Conservation (phyloP, 1,140 invertebrate genomes). For the Chymomyza costata region DNA sequence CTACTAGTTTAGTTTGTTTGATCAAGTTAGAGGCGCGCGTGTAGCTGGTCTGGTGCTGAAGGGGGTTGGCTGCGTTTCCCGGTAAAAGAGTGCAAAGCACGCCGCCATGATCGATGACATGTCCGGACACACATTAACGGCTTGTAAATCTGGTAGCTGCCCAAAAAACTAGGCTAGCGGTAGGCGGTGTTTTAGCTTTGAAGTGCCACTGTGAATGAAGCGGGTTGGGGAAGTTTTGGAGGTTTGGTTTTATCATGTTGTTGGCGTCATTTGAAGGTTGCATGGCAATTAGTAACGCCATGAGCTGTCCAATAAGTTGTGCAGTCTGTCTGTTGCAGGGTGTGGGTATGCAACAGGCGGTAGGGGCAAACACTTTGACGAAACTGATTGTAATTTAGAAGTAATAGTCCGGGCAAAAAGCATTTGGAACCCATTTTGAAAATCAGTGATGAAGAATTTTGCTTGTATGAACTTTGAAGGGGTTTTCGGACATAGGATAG, state of each 20-base stretch:
- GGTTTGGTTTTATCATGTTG: too few species aligned
- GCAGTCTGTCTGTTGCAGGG: too few species aligned
- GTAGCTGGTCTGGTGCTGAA: too few species aligned
- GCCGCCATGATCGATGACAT: conserved; percentile 70
- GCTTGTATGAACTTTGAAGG: too few species aligned
- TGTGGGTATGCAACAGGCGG: not conserved
- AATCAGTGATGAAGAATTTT: too few species aligned
- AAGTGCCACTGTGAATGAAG: conserved; percentile 19
- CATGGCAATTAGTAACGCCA: conserved; percentile 61
- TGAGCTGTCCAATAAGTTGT: too few species aligned
- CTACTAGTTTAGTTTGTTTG: conserved; percentile 65
- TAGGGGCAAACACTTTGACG: too few species aligned
- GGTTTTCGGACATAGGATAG: too few species aligned
- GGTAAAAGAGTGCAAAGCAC: conserved; percentile 47
- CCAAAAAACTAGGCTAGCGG: conserved; percentile 37
- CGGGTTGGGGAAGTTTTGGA: conserved; percentile 13
- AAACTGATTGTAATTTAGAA: too few species aligned
- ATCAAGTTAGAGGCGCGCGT: conserved; percentile 69
- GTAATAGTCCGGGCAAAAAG: too few species aligned
- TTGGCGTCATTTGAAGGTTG: conserved; percentile 64
- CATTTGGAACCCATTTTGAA: too few species aligned
- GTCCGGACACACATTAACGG: conserved; percentile 63
- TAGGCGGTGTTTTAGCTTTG: conserved; percentile 42
- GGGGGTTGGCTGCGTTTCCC: conserved; percentile 6
- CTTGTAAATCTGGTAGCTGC: conserved; percentile 63